Percentiles rank a stretch among this genome's conserved stretches.
phyloP scores from a whole-genome alignment of 1,140 invertebrate genomes.

The Sarcophaga bullata region DNA sequence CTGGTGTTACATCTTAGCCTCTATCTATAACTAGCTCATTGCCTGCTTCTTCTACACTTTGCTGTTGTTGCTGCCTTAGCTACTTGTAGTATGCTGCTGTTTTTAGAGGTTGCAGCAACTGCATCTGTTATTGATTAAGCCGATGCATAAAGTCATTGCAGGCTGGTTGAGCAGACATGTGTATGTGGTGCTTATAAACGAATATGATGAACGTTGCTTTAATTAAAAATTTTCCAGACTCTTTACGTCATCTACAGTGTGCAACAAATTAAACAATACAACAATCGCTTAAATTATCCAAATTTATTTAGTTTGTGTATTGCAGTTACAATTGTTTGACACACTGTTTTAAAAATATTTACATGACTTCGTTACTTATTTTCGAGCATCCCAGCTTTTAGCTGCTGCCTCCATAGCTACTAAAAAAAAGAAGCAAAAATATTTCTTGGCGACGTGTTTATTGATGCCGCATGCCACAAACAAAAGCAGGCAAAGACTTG shows the following conservation, averaged over 20 bases:
- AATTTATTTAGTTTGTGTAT: neutral
- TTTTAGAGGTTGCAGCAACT: neutral
- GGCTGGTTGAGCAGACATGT: neutral
- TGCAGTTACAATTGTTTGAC: neutral
- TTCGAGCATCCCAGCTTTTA: neutral
- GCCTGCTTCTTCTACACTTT: too few species aligned
- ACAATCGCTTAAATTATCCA: neutral
- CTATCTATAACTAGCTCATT: neutral
- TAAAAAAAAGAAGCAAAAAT: constrained; percentile 3
- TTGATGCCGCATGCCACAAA: constrained; percentile 26
- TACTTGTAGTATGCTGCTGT: neutral
- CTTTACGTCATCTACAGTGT: neutral
- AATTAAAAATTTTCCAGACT: constrained; percentile 31
- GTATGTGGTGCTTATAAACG: neutral
- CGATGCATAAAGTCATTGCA: neutral
- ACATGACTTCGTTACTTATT: neutral
- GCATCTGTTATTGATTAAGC: neutral
- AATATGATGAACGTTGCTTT: constrained; percentile 35
- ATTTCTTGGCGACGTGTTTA: constrained; percentile 35
- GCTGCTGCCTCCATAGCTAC: constrained; percentile 1
- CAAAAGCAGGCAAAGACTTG: neutral
- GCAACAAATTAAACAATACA: neutral
- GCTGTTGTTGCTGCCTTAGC: neutral
- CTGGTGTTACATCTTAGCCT: constrained; percentile 13
- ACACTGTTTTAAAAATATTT: neutral